Evolutionary conservation across 37 sponge, comb jelly and placozoan species (phyloP).

Genomic region (Bolinopsis microptera): DNA sequence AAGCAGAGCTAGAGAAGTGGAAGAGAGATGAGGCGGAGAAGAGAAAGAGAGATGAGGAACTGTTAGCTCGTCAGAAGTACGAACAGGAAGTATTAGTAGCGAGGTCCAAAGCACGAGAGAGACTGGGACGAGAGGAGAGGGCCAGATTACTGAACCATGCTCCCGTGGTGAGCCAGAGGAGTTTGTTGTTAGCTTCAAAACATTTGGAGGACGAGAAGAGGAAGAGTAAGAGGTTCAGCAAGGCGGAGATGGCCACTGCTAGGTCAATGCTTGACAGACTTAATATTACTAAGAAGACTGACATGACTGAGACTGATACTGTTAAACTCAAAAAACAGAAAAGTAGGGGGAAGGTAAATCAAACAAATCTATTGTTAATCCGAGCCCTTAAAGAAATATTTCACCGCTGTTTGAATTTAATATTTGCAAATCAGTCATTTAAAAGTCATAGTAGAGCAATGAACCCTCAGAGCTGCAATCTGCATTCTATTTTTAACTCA

Average conservation of each 20-base stretch:
- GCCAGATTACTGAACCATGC: neutral
- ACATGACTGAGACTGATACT: constrained; percentile 1
- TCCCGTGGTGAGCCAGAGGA: neutral
- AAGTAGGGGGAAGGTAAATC: neutral
- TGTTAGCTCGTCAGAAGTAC: neutral
- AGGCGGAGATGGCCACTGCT: neutral
- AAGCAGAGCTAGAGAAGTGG: neutral
- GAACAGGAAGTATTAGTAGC: neutral
- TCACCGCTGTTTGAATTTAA: too few relatives aligned
- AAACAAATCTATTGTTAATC: neutral
- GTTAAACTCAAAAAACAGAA: constrained; percentile 13
- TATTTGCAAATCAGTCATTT: too few relatives aligned
- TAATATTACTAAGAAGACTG: neutral
- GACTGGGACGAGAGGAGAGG: neutral
- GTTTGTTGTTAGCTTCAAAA: neutral
- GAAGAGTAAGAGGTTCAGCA: neutral
- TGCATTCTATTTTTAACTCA: neutral
- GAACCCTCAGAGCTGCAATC: too few relatives aligned
- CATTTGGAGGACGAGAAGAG: neutral
- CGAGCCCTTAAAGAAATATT: too few relatives aligned
- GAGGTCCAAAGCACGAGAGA: neutral
- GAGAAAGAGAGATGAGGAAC: constrained; percentile 14
- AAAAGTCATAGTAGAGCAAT: too few relatives aligned
- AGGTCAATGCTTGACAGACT: neutral
- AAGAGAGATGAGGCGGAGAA: neutral